Conservation (phyloP, 2,888 invertebrate species). For the Sympetrum striolatum region DNA sequence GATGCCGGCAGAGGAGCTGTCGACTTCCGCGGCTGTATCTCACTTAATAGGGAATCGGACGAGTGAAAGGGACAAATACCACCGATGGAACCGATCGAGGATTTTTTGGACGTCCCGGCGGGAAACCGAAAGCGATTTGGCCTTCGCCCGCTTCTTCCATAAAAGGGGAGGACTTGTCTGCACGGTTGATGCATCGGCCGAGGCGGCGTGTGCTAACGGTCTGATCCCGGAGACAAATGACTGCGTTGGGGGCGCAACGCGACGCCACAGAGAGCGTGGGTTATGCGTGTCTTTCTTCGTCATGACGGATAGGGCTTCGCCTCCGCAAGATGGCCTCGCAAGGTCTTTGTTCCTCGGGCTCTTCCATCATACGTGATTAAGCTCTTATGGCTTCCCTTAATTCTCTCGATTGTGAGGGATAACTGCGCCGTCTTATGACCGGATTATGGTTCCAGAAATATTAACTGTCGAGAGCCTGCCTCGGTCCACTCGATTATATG, state of each 20-base stretch:
- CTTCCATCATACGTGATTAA: slow-evolving; percentile 36
- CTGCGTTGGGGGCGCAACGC: neutral
- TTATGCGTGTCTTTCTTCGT: neutral
- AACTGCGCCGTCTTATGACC: neutral
- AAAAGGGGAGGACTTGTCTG: neutral
- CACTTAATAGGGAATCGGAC: neutral
- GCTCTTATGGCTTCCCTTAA: neutral
- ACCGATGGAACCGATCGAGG: slow-evolving; percentile 2
- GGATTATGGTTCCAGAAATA: neutral
- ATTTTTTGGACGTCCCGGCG: slow-evolving; percentile 14
- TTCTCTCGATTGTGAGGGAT: neutral
- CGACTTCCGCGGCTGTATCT: neutral
- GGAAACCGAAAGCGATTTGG: slow-evolving; percentile 21
- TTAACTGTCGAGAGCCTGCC: neutral
- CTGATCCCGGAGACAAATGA: slow-evolving; percentile 16
- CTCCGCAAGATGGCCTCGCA: neutral
- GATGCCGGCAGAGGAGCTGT: neutral
- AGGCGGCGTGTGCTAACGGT: slow-evolving; percentile 9
- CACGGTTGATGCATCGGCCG: slow-evolving; percentile 6
- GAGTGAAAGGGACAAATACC: neutral
- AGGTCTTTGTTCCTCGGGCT: neutral
- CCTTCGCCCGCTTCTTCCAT: neutral
- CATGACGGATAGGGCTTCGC: slow-evolving; percentile 11
- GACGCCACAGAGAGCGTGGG: slow-evolving; percentile 20
- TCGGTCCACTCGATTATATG: neutral